A percentile compares a stretch with the other conserved stretches of the same genome.
phyloP scores from a whole-genome alignment of 2,797 vertebrate genomes.

The Helicolenus hilgendorfi region DNA sequence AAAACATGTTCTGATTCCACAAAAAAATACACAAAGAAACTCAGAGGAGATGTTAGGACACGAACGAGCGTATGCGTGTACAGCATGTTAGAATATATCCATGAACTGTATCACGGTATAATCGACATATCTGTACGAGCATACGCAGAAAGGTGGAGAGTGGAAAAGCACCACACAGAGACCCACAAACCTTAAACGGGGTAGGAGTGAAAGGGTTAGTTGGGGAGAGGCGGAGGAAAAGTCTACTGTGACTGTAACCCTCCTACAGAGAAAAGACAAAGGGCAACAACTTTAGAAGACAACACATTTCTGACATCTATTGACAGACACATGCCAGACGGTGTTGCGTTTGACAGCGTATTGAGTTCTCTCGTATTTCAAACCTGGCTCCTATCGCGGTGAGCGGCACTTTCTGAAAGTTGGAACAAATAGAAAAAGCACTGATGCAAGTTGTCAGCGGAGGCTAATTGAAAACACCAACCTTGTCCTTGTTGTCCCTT shows the following conservation, averaged over 20 bases:
- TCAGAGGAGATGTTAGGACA: slow-evolving; percentile 50
- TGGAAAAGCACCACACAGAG: slow-evolving; percentile 73
- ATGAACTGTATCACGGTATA: not conserved
- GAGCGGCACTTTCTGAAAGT: not conserved
- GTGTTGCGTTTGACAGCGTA: not conserved
- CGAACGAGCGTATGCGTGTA: slow-evolving; percentile 45
- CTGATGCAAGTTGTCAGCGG: not conserved
- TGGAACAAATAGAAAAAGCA: slow-evolving; percentile 9
- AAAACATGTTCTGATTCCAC: slow-evolving; percentile 36
- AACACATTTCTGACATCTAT: slow-evolving; percentile 56
- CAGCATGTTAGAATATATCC: slow-evolving; percentile 2
- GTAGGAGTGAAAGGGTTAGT: slow-evolving; percentile 99
- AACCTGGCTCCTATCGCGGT: not conserved
- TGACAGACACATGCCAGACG: slow-evolving; percentile 3
- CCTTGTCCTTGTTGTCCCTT: slow-evolving; percentile 82
- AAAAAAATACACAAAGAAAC: slow-evolving; percentile 23
- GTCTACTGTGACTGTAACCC: slow-evolving; percentile 94
- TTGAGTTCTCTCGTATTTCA: not conserved
- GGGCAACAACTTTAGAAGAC: slow-evolving; percentile 80
- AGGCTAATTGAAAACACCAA: slow-evolving; percentile 65
- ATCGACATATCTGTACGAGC: slow-evolving; percentile 25
- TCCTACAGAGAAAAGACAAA: slow-evolving; percentile 96
- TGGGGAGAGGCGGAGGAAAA: slow-evolving; percentile 95
- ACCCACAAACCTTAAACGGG: slow-evolving; percentile 98
- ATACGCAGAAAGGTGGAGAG: slow-evolving; percentile 33